Base-by-base conservation (phyloP, 2,888 invertebrate genomes). In the Aphidius colemani region DNA sequence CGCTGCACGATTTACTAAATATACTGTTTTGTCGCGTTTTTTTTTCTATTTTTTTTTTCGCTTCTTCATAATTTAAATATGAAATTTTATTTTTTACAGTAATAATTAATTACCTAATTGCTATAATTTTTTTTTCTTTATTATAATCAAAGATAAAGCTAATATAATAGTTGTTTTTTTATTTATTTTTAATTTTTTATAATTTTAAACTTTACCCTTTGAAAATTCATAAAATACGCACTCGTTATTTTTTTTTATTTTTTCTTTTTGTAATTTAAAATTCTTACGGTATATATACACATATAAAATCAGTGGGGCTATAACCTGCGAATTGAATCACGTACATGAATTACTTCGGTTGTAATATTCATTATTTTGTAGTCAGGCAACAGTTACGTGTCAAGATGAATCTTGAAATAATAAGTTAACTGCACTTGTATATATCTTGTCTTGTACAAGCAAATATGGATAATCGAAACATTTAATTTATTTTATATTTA, bases 311-410 rank as follows among this genome's bases (percentile, higher is more conserved):
- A 44, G 44, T 46, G 10, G 11, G 30, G 39, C 44, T 45, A 9
- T 58, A 10, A 43, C 50, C 9, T 11, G 40, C 18, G 53, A 61
- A 61, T 61, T 55, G 55, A 55, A 55, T 55, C 61, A 61, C 61
- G 61, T 61, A 61, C 50, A 55, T 43, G 61, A 55, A 61, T 61
- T 61, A 61, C 61, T 61, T 61, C 61, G 18, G 40, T 46, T 55
- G 55, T 53, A 61, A 61, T 61, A 61, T 61, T 45, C 48, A 61
- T 11, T 48, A 40, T 40, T 10, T 11, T 13, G 48, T 13, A 48
- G 13, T 48, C 30, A 30, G 11, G 10, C 10, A 59, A 55, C 41
- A 46, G 48, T 61, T 61, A 61, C 55, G 55, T 61, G 61, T 53
- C 11, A 13, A 41, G 9, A 13, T 18, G 50, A 8, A 9, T 18